Base-by-base conservation (phyloP, 2,888 invertebrate genomes). In the Zele albiditarsus region DNA sequence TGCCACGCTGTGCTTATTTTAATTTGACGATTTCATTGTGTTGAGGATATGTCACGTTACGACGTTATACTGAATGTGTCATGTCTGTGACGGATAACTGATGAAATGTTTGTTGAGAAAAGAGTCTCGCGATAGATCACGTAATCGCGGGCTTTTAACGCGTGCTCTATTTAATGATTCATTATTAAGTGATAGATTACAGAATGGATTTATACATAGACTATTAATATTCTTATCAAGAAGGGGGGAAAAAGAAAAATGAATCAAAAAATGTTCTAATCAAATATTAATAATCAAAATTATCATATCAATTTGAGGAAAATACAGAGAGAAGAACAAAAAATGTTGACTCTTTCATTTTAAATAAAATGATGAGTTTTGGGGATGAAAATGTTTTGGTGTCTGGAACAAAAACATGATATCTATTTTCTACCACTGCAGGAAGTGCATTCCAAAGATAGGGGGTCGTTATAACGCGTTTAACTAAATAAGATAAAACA, bases 1-100 rank as follows among this genome's bases (percentile, higher is more conserved):
- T 49, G 28, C 53, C 20, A n/a, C 62, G 74, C 67, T 73, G 77
- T 73, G 78, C 78, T 79, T 82, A 82, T 81, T 82, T 79, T 79
- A 77, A 80, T 80, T 82, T 78, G 77, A 78, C 76, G 77, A 80
- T 81, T 79, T 80, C 82, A 80, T 82, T 76, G 81, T 79, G 77
- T 66, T 72, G 77, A 66, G 68, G 62, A 38, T 68, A 71, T 75
- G 71, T 71, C 74, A 76, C 66, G 77, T 66, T 38, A 62, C 57
- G 75, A 74, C 71, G 75, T 78, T 76, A 79, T 53, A 53, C 53
- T 53, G 53, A 53, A 53, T 53, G 53, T 53, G 53, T 53, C 53
- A 53, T 53, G 60, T 58, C 33, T 67, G 53, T 75, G 71, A 75
- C 67, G 68, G 67, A 71, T 75, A 67, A 62, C 60, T 42, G 75